Percentiles rank a stretch among this genome's conserved stretches.
phyloP scores from a whole-genome alignment of 2,113 vertebrate genomes.

The Amphilophus citrinellus region DNA sequence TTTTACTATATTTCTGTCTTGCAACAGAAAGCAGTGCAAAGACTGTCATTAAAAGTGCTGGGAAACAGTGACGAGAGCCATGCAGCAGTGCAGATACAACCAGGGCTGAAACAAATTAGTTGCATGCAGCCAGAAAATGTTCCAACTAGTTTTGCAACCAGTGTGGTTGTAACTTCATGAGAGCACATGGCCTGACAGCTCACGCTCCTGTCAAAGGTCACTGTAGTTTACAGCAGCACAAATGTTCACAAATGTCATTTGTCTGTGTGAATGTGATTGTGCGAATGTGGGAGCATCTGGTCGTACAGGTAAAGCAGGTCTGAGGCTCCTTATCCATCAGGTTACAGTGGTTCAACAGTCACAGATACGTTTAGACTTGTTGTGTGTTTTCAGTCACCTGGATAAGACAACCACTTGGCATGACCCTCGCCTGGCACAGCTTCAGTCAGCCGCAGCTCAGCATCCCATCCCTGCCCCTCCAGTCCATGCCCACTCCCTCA shows the following conservation, averaged over 20 bases:
- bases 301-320: slow-evolving; percentile 77
- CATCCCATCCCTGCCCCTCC: slow-evolving; percentile 64
- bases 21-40: slow-evolving; percentile 1
- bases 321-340: slow-evolving; percentile 34
- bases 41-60: not conserved
- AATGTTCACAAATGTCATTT: not conserved
- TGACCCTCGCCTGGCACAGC: slow-evolving; percentile 76
- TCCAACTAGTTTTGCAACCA: slow-evolving; percentile 48
- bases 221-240: not conserved
- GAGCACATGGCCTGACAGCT: slow-evolving; percentile 40
- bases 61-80: not conserved
- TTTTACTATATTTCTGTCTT: not conserved
- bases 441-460: slow-evolving; percentile 69
- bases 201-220: slow-evolving; percentile 38
- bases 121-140: slow-evolving; percentile 29
- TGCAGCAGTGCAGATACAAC: not conserved
- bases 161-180: slow-evolving; percentile 38
- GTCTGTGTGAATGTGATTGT: slow-evolving; percentile 14
- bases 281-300: slow-evolving; percentile 36
- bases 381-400: slow-evolving; percentile 73
- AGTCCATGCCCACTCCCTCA: slow-evolving; percentile 71
- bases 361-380: slow-evolving; percentile 59
- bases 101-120: slow-evolving; percentile 7
- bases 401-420: slow-evolving; percentile 81
- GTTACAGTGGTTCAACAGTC: slow-evolving; percentile 47